A percentile compares a stretch with the other conserved stretches of the same genome.
Evolutionary conservation across 2,797 vertebrate species (phyloP).

Genomic region (Neosilurus mollespiculum): DNA sequence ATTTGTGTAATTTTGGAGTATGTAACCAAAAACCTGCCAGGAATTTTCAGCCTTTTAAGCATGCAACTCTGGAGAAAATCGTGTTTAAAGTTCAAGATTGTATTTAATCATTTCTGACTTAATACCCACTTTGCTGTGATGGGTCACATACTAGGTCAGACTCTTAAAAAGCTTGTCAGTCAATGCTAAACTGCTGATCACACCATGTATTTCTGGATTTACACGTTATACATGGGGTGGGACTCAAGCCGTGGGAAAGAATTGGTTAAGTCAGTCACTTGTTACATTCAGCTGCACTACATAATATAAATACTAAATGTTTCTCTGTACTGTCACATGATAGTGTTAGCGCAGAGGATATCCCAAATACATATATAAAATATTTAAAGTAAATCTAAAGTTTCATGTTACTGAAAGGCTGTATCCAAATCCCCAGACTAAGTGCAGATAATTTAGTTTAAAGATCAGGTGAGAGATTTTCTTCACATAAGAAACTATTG

Average conservation of each 20-base stretch:
- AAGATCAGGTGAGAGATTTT: constrained; percentile 17
- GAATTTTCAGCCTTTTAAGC: not conserved
- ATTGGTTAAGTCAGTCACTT: not conserved
- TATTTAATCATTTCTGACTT: too few relatives aligned
- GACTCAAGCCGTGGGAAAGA: not conserved
- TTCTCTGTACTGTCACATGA: not conserved
- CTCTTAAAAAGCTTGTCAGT: not conserved
- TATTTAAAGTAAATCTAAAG: not conserved
- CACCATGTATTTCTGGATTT: not conserved
- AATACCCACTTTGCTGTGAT: too few relatives aligned
- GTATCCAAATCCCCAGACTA: not conserved
- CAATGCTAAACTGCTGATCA: not conserved
- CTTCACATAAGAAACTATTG: constrained; percentile 20
- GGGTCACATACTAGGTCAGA: not conserved
- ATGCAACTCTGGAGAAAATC: not conserved
- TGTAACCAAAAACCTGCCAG: too few relatives aligned
- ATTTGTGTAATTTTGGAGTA: too few relatives aligned
- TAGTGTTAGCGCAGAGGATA: not conserved
- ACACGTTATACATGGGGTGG: not conserved
- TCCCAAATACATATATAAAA: not conserved
- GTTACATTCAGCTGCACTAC: not conserved
- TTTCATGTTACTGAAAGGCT: not conserved
- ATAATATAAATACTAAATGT: not conserved
- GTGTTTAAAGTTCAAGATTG: too few relatives aligned
- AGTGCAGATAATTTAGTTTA: constrained; percentile 22